A percentile compares a stretch with the other conserved stretches of the same genome.
Conservation (phyloP, 2,113 vertebrate genomes). For the Odobenus rosmarus region DNA sequence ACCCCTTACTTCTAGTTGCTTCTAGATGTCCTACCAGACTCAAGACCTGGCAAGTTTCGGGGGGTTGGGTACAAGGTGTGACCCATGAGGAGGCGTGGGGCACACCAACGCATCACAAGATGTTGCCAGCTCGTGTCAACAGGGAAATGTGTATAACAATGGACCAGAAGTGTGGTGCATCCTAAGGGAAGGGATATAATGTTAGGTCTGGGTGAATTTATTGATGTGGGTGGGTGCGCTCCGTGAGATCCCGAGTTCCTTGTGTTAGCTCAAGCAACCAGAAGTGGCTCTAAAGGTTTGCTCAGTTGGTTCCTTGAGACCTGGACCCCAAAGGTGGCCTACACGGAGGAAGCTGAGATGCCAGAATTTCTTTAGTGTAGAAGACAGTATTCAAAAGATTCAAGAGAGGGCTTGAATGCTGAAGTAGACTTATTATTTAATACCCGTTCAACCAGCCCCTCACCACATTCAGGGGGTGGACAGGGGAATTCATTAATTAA, state of each 20-base stretch:
- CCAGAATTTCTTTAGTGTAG: background rate
- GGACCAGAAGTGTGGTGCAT: accelerated
- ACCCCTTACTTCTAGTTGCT: background rate
- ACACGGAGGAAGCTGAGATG: background rate
- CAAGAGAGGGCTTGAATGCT: background rate
- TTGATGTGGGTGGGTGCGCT: accelerated
- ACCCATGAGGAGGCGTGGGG: background rate
- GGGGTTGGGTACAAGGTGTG: too few species aligned
- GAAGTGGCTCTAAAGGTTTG: background rate
- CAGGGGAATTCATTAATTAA: background rate
- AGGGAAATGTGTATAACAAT: background rate
- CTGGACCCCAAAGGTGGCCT: background rate
- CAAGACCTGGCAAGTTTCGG: background rate
- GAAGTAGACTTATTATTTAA: background rate
- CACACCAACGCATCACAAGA: background rate
- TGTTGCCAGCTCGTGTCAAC: accelerated
- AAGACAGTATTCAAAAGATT: background rate
- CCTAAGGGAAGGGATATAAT: background rate
- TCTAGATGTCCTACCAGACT: background rate
- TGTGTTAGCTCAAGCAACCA: background rate
- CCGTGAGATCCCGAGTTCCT: background rate
- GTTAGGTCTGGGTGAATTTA: background rate
- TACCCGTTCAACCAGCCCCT: background rate
- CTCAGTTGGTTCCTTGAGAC: background rate
- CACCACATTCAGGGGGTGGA: background rate